Base-by-base conservation (phyloP, 2,888 invertebrate genomes). In the Macrophya annulata region DNA sequence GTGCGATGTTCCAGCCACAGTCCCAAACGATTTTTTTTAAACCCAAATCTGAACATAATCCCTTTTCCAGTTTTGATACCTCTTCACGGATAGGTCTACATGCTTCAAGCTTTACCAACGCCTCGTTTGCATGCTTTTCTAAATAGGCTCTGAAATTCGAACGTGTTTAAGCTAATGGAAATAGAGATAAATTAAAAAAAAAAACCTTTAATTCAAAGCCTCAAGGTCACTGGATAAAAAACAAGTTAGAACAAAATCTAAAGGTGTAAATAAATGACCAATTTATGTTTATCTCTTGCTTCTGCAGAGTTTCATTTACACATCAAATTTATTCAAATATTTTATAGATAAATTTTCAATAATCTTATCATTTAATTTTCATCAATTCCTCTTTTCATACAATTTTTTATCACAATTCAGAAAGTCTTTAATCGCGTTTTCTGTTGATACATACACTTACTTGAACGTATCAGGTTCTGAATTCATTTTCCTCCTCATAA, bases 1-100 rank as follows among this genome's bases (percentile, higher is more conserved):
- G 98, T 89, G 97, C 96, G 85, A 97, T 96, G 90, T 98, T 97
- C 98, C 98, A 98, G 12, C 98, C 98, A 90, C 97, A 97, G 89
- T 98, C 98, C 95, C 97, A 98, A 40, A 95, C 93, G 4, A 97
- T 94, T 87, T 96, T 95, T 59, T 94, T 94, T 17, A 97, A 91
- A 48, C 95, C 94, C 82, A 96, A 94, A 74, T 85, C 93, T 89
- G 94, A 91, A 89, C 95, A 95, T 68, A 98, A 94, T 81, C 94
- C 93, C 76, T 95, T 94, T 88, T 95, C 95, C 77, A 98, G 93
- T 85, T 95, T 95, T 84, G 95, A 94, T 15, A 98, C 97, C 94
- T 99, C 98, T 77, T 96, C 96, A 88, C 97, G 95, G 6, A 96
- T 94, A 71, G 97, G 95, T 91, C 94, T 93, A 89, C 96, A 95